Conservation (phyloP, 2,888 invertebrate species). For the Campoletis raptor region DNA sequence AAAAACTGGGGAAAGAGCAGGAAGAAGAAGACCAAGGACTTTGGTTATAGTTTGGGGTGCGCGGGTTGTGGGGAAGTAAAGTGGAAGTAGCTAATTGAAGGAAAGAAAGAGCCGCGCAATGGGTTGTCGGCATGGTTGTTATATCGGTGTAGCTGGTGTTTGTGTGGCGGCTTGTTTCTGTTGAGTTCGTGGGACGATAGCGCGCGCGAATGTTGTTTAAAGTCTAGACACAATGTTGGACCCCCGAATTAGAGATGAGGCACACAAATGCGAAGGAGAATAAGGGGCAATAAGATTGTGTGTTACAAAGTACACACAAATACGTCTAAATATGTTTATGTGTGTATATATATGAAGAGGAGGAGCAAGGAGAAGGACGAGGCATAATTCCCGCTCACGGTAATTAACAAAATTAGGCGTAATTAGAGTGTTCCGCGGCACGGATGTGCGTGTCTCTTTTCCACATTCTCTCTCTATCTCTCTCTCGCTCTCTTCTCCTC, state of each 20-base stretch:
- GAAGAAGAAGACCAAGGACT: slow-evolving; percentile 49
- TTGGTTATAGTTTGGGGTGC: slow-evolving; percentile 68
- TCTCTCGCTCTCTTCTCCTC: slow-evolving; percentile 7
- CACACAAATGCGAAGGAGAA: slow-evolving; percentile 72
- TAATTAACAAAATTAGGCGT: slow-evolving; percentile 84
- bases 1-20: slow-evolving; percentile 49
- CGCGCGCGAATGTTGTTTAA: slow-evolving; percentile 82
- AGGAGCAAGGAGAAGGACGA: slow-evolving; percentile 61
- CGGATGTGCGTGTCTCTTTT: slow-evolving; percentile 55
- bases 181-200: slow-evolving; percentile 69
- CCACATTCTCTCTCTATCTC: slow-evolving; percentile 13
- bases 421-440: slow-evolving; percentile 80
- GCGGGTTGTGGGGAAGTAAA: slow-evolving; percentile 66
- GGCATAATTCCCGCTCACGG: slow-evolving; percentile 72
- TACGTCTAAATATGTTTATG: not conserved
- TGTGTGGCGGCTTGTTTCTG: slow-evolving; percentile 61
- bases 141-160: slow-evolving; percentile 18
- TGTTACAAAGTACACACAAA: slow-evolving; percentile 49
- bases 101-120: slow-evolving; percentile 69
- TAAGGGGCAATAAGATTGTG: slow-evolving; percentile 72
- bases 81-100: slow-evolving; percentile 77
- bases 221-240: slow-evolving; percentile 84
- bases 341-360: slow-evolving; percentile 4
- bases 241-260: slow-evolving; percentile 82
- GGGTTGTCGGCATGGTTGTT: slow-evolving; percentile 63